These are phyloP conservation scores for Brachyhypopomus occidentalis DNA, from an alignment of 2,113 vertebrate species.

Conservation along the genomic window DNA sequence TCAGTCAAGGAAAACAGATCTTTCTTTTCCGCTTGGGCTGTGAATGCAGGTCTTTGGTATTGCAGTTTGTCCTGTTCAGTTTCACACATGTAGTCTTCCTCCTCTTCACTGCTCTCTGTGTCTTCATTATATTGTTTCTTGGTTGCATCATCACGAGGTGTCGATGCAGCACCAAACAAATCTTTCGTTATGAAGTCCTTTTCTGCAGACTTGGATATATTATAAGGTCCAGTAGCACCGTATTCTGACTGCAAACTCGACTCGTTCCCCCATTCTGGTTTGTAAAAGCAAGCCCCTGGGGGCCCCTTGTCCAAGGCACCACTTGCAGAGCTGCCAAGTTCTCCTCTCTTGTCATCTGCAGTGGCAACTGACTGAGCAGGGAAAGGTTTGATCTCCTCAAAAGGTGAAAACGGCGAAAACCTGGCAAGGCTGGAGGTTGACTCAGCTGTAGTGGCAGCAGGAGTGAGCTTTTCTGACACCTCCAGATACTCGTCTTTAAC, in stretches of 20 bases:
- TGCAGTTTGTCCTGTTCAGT: constrained; percentile 49
- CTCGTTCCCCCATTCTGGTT: constrained; percentile 68
- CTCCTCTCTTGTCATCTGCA: constrained; percentile 58
- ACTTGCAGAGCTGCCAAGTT: constrained; percentile 52
- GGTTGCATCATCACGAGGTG: constrained; percentile 73
- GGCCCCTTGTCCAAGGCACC: constrained; percentile 72
- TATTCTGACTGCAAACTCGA: constrained; percentile 55
- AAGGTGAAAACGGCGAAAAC: constrained; percentile 77
- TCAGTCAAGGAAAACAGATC: constrained; percentile 59
- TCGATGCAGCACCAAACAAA: constrained; percentile 78
- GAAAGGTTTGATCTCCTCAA: constrained; percentile 74
- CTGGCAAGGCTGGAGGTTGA: constrained; percentile 73
- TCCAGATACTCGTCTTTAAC: constrained; percentile 89
- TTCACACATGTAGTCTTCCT: constrained; percentile 72
- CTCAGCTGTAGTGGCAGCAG: constrained; percentile 68
- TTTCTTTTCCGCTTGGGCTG: constrained; percentile 46
- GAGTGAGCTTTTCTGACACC: constrained; percentile 82
- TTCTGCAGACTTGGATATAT: constrained; percentile 57
- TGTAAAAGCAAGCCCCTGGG: constrained; percentile 74
- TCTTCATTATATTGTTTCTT: constrained; percentile 75
- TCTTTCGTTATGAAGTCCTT: constrained; percentile 71
- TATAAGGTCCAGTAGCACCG: constrained; percentile 58
- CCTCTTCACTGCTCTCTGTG: constrained; percentile 78
- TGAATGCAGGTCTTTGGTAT: constrained; percentile 63
- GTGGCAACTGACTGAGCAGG: constrained; percentile 51